Evolutionary conservation across 2,888 invertebrate species (phyloP).

Genomic region (Choreutis nemorana): DNA sequence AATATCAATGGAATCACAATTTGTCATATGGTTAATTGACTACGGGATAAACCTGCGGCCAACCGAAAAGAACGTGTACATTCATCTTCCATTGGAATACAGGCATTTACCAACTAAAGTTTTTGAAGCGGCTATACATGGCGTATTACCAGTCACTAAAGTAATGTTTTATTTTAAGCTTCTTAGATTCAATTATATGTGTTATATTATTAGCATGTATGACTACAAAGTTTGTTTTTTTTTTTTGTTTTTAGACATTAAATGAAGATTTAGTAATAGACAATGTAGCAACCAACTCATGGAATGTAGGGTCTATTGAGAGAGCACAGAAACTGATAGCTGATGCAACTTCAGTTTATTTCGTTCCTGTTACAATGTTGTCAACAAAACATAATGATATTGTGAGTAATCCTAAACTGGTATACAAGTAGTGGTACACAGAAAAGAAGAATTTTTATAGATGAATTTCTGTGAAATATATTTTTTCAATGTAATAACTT

Average conservation of each 20-base stretch:
- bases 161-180: conserved; percentile 15
- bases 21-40: conserved; percentile 35
- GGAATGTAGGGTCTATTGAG: conserved; percentile 24
- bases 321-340: conserved; percentile 21
- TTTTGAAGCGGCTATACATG: conserved; percentile 40
- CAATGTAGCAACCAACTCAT: conserved; percentile 16
- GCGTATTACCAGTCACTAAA: conserved; percentile 29
- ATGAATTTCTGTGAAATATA: no score
- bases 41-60: conserved; percentile 27
- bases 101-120: conserved; percentile 31
- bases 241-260: conserved; percentile 16
- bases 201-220: conserved; percentile 1
- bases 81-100: conserved; percentile 22
- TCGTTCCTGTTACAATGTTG: conserved; percentile 28
- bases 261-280: conserved; percentile 23
- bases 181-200: conserved; percentile 1
- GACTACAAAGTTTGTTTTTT: neutral
- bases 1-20: conserved; percentile 23
- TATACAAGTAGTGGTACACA: no score
- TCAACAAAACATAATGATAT: conserved; percentile 29
- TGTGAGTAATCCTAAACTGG: conserved; percentile 23
- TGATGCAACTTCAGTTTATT: conserved; percentile 17
- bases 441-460: no score
- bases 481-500: no score
- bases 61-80: conserved; percentile 21